Base-by-base conservation (phyloP, 2,113 vertebrate genomes). In the Scopus umbretta region DNA sequence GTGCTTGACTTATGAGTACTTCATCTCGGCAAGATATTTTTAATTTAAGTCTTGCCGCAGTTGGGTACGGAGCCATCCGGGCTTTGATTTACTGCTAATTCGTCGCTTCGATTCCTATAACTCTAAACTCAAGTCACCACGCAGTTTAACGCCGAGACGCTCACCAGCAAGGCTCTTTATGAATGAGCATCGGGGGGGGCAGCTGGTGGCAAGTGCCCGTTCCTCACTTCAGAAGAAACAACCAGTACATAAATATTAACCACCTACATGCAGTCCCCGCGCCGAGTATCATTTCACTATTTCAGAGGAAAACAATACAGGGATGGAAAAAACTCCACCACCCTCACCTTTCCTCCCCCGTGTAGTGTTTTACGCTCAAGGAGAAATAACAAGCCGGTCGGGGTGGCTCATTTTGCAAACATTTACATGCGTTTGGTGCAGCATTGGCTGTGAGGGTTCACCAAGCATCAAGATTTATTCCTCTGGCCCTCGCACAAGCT, bases 1-100 rank as follows among this genome's bases (percentile, higher is more conserved):
- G 88, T 2, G 58, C 91, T 79, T 97, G 97, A 97, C 96, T 97
- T 96, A 96, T 3, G 76, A 95, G 88, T 3, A 79, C 95, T 95
- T 94, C 96, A 92, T 91, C 88, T 80, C 14, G 1, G 95, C 82
- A 9, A 97, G 97, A 94, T 93, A 91, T 87, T 94, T 97, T 97
- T 96, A 96, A 98, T 98, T 98, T 98, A 97, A 97, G 95, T 96
- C 95, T 91, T 63, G 78, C 90, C 14, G 43, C 86, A 92, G 87
- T 90, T 84, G 96, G 95, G 95, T 96, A 97, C 5, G 3, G 91
- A 95, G 95, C 96, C 96, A 96, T 81, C 94, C 90, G 13, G 96
- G 97, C 97, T 96, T 97, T 98, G 97, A 98, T 98, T 98, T 97
- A 98, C 94, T 97, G 95, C 88, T 97, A 93, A 96, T 97, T 97